These are phyloP conservation scores for Allenopithecus nigroviridis DNA, from an alignment of 2,797 vertebrate species.

Conservation along the genomic window DNA sequence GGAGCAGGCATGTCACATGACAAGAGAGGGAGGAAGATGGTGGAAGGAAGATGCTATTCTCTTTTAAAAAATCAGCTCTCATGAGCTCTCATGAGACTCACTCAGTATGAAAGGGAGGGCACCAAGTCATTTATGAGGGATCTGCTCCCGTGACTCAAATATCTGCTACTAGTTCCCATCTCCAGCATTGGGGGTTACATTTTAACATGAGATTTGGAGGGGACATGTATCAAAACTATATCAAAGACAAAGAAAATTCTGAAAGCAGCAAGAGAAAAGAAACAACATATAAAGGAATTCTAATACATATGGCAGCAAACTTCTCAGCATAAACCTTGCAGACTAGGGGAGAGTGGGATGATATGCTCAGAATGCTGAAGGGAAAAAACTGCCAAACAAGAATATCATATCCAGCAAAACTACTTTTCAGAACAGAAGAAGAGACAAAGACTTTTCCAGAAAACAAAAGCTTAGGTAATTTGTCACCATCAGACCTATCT, in stretches of 20 bases:
- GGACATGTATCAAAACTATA: neutral
- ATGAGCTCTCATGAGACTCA: neutral
- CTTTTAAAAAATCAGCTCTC: neutral
- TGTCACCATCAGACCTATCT: neutral
- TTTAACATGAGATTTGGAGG: neutral
- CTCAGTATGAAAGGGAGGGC: neutral
- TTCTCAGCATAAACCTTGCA: neutral
- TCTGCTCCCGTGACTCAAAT: neutral
- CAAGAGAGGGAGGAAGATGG: neutral
- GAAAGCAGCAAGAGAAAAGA: neutral
- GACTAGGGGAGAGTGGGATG: neutral
- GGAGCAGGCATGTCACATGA: neutral
- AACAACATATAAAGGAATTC: neutral
- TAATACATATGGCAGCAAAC: neutral
- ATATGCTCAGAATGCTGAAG: neutral
- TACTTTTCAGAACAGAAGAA: neutral
- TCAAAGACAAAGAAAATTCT: neutral
- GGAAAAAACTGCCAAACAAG: neutral
- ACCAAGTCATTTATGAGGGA: neutral
- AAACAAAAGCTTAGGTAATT: neutral
- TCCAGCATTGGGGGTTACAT: neutral
- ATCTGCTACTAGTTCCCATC: neutral
- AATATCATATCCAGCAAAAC: neutral
- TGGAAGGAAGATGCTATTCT: neutral
- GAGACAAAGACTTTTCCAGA: neutral